Conservation (phyloP, 2,888 invertebrate species). For the Aspidiotus destructor region DNA sequence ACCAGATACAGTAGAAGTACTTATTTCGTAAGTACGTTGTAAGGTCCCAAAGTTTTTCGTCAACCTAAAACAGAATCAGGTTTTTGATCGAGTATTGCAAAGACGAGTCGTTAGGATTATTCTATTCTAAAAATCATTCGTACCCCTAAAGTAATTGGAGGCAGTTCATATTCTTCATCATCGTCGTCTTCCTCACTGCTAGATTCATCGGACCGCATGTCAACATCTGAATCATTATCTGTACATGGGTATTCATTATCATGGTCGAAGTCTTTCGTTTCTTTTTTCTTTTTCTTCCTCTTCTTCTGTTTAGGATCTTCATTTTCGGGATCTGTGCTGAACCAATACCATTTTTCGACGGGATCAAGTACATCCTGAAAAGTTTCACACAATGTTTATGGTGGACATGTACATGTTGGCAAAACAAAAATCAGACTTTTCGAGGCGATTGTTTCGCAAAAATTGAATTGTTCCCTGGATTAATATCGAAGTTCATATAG, state of each 20-base stretch:
- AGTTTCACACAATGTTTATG: too few species aligned
- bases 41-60: slow-evolving; percentile 53
- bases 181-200: slow-evolving; percentile 2
- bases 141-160: background rate
- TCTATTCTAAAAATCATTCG: background rate
- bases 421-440: slow-evolving; percentile 36
- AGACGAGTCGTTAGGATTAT: too few species aligned
- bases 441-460: background rate
- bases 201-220: background rate
- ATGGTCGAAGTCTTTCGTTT: slow-evolving; percentile 1
- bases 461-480: too few species aligned
- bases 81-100: background rate
- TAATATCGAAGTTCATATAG: too few species aligned
- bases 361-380: slow-evolving; percentile 45
- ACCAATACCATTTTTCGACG: slow-evolving; percentile 52
- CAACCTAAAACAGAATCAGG: slow-evolving; percentile 40
- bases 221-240: slow-evolving; percentile 14
- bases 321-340: slow-evolving; percentile 19
- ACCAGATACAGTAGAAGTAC: slow-evolving; percentile 70
- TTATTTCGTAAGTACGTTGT: slow-evolving; percentile 57
- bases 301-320: slow-evolving; percentile 10
- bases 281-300: slow-evolving; percentile 39
- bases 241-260: slow-evolving; percentile 35
- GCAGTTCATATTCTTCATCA: slow-evolving; percentile 11
- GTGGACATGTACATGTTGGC: too few species aligned